Evolutionary conservation across 1,140 invertebrate genomes (phyloP), one percentile per base, ranked within the genome.

Genomic region (Drosophila hydei): DNA sequence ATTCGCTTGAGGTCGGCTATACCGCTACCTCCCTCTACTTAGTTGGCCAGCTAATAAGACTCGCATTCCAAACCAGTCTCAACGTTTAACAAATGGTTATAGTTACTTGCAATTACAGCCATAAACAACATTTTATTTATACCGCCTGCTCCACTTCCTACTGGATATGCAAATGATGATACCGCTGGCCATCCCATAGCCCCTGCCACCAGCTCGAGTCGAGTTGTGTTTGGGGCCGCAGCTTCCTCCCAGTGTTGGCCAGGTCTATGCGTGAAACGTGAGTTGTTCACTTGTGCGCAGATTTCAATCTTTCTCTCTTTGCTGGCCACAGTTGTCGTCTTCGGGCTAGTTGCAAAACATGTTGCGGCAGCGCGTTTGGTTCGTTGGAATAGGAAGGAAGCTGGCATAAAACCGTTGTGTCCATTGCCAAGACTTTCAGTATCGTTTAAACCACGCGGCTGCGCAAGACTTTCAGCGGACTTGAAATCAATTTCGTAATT

Each of bases 331-430:
- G 7, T 27, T 40, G 59, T 48, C 43, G 59, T 64, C 52, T 52
- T 47, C 33, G 52, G 69, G 55, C 50, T 54, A 45, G 42, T 55
- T 73, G 70, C 68, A 63, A 84, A 84, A 84, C 79, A 72, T 71
- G 79, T 84, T 84, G 61, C 42, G 25, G 8, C 48, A 55, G 48
- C 48, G 9, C 9, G 27, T 62, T 43, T 43, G 50, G 56, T 58
- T 16, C n/a, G 27, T 38, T 56, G 14, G 18, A 55, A 33, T 45
- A 69, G 56, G 59, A 75, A 90, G 89, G 89, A 90, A 90, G 89
- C 72, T 84, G 77, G 75, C 89, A 91, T 91, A 91, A 91, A 91
- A 91, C 85, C 74, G 74, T 88, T 89, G 85, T 51, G 79, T 74
- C 71, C 71, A 83, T 78, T 79, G 81, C 70, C 61, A 63, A 83